Evolutionary conservation across 2,888 invertebrate species (phyloP), one percentile per base, ranked within the genome.

Genomic region (Urechis unicinctus): DNA sequence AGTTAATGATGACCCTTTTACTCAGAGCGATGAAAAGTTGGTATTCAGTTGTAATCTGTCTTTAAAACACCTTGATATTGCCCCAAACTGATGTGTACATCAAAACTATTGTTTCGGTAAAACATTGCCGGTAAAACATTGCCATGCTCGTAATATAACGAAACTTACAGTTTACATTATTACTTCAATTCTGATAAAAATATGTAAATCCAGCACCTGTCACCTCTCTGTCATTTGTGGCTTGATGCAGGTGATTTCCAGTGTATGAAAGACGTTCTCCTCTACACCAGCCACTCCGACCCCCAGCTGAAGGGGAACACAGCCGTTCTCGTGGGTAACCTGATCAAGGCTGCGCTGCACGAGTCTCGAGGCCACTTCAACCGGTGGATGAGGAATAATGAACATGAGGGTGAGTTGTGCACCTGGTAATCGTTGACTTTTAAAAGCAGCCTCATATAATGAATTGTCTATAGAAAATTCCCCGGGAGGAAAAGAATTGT

Each of bases 221-320:
- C 9, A 1, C 24, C 22, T 28, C 21, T 52, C n/a, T 52, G 17
- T 21, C 52, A 59, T n/a, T n/a, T n/a, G n/a, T n/a, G n/a, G n/a
- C n/a, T n/a, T n/a, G n/a, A n/a, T n/a, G 48, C 52, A 68, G 69
- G 63, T 29, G 59, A 68, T 43, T 45, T 67, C 28, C 88, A 88
- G 70, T 83, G 82, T 66, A 80, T 91, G 62, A 81, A 82, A 6
- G 91, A 91, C 74, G 75, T 90, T 24, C 80, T 89, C 31, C 75
- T 87, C 31, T 85, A 86, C 63, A 83, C 85, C 41, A 80, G 82
- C 60, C 91, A 92, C 75, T 78, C 81, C 47, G 92, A 92, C 78
- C 91, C 90, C 0, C 89, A 91, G 72, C 82, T 92, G 42, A 81
- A 89, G 66, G 91, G 91, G 9, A 81, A 86, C 55, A 81, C 86